Percentiles rank a stretch among this genome's conserved stretches.
Conservation (phyloP, 2,797 vertebrate species). For the Falco berigora region DNA sequence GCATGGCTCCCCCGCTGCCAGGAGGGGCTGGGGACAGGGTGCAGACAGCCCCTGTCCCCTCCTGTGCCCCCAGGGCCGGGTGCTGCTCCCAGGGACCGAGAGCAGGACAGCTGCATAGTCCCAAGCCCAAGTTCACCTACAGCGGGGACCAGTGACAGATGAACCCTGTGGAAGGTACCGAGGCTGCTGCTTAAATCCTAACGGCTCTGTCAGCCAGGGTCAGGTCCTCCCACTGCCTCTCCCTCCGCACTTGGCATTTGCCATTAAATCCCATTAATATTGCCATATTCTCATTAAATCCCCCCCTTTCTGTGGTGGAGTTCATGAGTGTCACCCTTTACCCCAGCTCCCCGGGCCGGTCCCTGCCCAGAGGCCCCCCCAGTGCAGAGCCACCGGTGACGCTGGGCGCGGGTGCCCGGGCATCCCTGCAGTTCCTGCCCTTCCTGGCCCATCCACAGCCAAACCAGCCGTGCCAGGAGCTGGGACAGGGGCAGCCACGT, state of each 20-base stretch:
- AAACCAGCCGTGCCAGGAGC: neutral
- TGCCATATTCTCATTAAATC: neutral
- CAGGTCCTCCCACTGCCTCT: neutral
- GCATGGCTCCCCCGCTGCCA: accelerated
- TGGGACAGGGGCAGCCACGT: accelerated
- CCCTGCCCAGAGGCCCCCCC: neutral
- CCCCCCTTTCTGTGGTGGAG: neutral
- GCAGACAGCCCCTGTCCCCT: neutral
- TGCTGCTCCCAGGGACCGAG: neutral
- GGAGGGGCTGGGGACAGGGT: too few species aligned
- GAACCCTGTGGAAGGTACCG: neutral
- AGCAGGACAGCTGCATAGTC: neutral
- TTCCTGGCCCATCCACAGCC: neutral
- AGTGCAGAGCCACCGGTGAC: neutral
- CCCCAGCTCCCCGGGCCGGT: neutral
- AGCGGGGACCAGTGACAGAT: neutral
- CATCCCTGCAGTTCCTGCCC: neutral
- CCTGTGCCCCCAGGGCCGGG: too few species aligned
- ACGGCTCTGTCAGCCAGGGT: neutral
- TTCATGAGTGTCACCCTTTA: neutral
- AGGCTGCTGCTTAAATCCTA: neutral
- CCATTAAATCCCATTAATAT: neutral
- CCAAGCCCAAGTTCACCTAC: neutral
- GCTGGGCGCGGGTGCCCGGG: neutral
- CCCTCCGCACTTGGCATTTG: neutral